phyloP scores from a whole-genome alignment of 37 sponge, comb jelly and placozoan genomes.

The Beroe forskalii region DNA sequence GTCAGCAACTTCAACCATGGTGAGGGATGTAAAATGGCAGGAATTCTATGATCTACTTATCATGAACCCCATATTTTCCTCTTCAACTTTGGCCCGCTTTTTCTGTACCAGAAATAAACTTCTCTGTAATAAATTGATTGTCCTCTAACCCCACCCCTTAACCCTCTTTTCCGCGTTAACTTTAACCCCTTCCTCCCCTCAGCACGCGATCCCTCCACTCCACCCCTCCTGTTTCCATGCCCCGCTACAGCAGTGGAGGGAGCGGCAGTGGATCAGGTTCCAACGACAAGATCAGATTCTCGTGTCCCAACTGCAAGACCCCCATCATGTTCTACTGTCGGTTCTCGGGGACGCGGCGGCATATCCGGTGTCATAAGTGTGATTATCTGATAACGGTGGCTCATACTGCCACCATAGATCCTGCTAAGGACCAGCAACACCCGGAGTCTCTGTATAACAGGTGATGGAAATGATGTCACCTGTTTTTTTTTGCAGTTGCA shows the following conservation, averaged over 20 bases:
- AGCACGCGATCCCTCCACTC: not conserved
- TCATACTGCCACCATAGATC: not conserved
- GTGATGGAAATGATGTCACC: too few relatives aligned
- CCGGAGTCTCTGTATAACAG: constrained; percentile 5
- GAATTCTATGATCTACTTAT: too few relatives aligned
- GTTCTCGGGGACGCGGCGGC: constrained; percentile 48
- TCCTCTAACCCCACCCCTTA: too few relatives aligned
- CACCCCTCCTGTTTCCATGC: not conserved
- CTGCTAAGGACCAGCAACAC: not conserved
- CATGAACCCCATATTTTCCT: too few relatives aligned
- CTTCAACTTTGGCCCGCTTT: too few relatives aligned
- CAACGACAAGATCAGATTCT: constrained; percentile 12
- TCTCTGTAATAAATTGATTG: too few relatives aligned
- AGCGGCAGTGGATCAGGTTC: not conserved
- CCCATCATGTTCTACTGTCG: constrained; percentile 59
- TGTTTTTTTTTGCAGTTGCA: too few relatives aligned
- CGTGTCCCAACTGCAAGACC: constrained; percentile 46
- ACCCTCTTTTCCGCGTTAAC: too few relatives aligned
- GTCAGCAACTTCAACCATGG: not conserved
- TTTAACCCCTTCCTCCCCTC: not conserved
- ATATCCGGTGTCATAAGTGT: constrained; percentile 63
- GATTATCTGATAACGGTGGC: constrained; percentile 22
- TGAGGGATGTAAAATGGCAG: too few relatives aligned
- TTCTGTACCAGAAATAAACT: too few relatives aligned
- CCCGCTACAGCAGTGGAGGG: constrained; percentile 8